phyloP scores from a whole-genome alignment of 1,140 invertebrate species.

The Drosophila watanabei region DNA sequence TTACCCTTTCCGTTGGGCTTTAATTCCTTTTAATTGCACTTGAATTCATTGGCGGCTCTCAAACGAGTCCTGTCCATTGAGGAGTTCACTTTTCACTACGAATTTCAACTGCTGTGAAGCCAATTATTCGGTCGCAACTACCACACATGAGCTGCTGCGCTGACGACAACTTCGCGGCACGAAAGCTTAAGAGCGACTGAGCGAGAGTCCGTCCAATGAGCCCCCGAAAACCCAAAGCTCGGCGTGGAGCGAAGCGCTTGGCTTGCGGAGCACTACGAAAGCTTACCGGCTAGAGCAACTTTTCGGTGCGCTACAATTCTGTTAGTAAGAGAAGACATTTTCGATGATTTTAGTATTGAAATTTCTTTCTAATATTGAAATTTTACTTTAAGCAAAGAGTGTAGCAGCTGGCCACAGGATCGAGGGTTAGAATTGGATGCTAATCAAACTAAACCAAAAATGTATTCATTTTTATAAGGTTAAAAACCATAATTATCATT shows the following conservation, averaged over 20 bases:
- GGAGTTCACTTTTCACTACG: constrained; percentile 40
- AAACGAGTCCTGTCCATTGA: constrained; percentile 31
- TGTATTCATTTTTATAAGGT: neutral
- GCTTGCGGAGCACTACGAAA: constrained; percentile 10
- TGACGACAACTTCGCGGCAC: constrained; percentile 68
- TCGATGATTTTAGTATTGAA: too few relatives aligned
- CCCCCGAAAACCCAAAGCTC: constrained; percentile 26
- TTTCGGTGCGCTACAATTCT: constrained; percentile 1
- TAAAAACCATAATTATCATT: too few relatives aligned
- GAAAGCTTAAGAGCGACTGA: constrained; percentile 72
- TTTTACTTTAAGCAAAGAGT: too few relatives aligned
- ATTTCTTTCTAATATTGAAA: too few relatives aligned
- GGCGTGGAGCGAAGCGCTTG: constrained; percentile 2
- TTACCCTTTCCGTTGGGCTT: neutral
- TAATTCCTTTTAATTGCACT: constrained; percentile 34
- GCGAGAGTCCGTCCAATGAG: constrained; percentile 2
- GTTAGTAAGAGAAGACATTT: too few relatives aligned
- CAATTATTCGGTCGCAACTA: constrained; percentile 59
- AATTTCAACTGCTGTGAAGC: constrained; percentile 64
- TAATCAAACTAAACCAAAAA: too few relatives aligned
- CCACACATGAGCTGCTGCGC: constrained; percentile 34
- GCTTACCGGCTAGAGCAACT: constrained; percentile 11
- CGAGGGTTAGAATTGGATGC: too few relatives aligned
- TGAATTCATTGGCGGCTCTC: constrained; percentile 5
- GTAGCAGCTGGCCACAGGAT: too few relatives aligned